Base-by-base conservation (phyloP, 2,797 vertebrate species). In the Hephaestus fuliginosus region DNA sequence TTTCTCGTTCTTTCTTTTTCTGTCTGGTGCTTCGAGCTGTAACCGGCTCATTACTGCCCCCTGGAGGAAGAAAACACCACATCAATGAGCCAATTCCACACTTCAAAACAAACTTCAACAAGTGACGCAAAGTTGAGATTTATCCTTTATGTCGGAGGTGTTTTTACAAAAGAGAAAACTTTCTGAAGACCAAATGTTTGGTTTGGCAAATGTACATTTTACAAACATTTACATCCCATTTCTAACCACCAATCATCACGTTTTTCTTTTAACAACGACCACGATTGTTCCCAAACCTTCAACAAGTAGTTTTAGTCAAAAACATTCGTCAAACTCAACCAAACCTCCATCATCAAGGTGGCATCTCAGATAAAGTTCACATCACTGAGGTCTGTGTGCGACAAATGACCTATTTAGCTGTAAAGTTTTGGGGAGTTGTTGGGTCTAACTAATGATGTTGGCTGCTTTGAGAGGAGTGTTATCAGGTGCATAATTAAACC, bases 401-500 rank as follows among this genome's bases (percentile, higher is more conserved):
- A 53, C 12, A 52, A 13, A 5, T 6, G n/a, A 51, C 44, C 28
- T 14, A 9, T 20, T 14, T 51, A 30, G 17, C 6, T 39, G 1
- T 51, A 15, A 46, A 48, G 57, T 78, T 80, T 66, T 6, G 12
- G 1, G 2, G 14, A 28, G 28, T 49, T 20, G n/a, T 53, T 41
- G 4, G 41, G 12, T 17, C 30, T 30, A 9, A 7, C 14, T 70
- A 10, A 60, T 18, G 10, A 48, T 14, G 46, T 7, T 7, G 1
- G n/a, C 65, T 39, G 10, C 28, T 64, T 44, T 57, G 36, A 58
- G 36, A 53, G 22, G 14, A 44, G 18, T 13, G 65, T 66, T 53
- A 75, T 36, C 33, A 60, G 43, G 72, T 13, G 41, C 13, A n/a
- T 83, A 68, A 86, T 86, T 73, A 86, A 84, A 70, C 7, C 79